These are phyloP conservation scores for Platygyra sinensis DNA, from an alignment of 64 coral and sea anemone genomes.

Conservation along the genomic window DNA sequence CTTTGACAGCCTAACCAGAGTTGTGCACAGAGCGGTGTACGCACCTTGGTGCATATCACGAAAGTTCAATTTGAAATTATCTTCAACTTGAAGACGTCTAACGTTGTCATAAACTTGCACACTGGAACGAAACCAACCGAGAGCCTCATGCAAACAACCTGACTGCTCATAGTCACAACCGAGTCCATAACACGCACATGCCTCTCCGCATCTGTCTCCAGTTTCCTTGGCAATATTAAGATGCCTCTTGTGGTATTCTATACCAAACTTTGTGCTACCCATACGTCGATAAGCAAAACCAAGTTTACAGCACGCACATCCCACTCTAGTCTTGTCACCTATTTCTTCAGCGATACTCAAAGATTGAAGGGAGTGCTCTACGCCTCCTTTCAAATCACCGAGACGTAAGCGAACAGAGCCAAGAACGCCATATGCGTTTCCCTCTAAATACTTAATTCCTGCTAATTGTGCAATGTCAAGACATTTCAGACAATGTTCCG, in stretches of 20 bases:
- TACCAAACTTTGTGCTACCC: neutral
- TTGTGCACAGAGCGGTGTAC: too few relatives aligned
- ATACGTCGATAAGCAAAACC: neutral
- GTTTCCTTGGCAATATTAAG: neutral
- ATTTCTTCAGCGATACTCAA: neutral
- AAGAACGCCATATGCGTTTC: neutral
- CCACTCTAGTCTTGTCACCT: neutral
- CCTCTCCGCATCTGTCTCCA: too few relatives aligned
- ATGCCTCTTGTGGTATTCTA: neutral
- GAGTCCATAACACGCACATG: too few relatives aligned
- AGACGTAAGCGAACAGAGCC: neutral
- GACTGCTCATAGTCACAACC: too few relatives aligned
- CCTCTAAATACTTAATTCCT: neutral
- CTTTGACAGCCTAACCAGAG: too few relatives aligned
- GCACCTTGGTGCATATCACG: too few relatives aligned
- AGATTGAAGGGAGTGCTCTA: neutral
- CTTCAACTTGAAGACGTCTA: too few relatives aligned
- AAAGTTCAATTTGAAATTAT: too few relatives aligned
- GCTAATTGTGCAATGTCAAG: neutral
- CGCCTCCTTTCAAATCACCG: neutral
- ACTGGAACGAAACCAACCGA: too few relatives aligned
- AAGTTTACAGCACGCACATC: neutral
- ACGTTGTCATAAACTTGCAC: too few relatives aligned
- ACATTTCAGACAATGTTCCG: neutral
- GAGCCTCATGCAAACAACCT: too few relatives aligned